Conservation (phyloP, 1,140 invertebrate genomes). For the Riptortus pedestris region DNA sequence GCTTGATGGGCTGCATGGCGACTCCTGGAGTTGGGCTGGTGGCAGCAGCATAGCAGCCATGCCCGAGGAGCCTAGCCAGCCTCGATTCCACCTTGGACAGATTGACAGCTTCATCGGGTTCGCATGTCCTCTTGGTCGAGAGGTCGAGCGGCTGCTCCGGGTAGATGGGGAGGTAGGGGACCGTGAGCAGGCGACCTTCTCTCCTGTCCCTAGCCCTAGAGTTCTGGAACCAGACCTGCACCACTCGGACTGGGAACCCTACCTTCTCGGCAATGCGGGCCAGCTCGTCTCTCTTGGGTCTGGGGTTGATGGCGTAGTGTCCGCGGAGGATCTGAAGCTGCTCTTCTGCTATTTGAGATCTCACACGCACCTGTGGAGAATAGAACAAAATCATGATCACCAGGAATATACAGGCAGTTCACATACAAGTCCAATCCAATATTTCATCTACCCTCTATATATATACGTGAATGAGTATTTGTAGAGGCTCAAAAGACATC, state of each 20-base stretch:
- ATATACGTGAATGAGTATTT: no score
- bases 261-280: constrained; percentile 78
- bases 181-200: constrained; percentile 50
- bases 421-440: no score
- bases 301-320: constrained; percentile 78
- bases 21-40: constrained; percentile 21
- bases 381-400: no score
- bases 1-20: constrained; percentile 39
- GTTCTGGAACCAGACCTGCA: constrained; percentile 98
- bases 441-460: no score
- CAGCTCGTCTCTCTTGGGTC: constrained; percentile 88
- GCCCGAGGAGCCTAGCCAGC: constrained; percentile 40
- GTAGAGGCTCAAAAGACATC: no score
- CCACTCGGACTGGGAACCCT: constrained; percentile 81
- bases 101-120: constrained; percentile 35
- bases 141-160: constrained; percentile 68
- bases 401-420: no score
- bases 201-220: constrained; percentile 82
- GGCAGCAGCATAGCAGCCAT: constrained; percentile 41
- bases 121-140: constrained; percentile 60
- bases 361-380: constrained; percentile 49
- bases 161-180: constrained; percentile 38
- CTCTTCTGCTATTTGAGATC: constrained; percentile 87
- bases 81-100: constrained; percentile 30
- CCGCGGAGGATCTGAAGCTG: constrained; percentile 79